Evolutionary conservation across 2,797 vertebrate genomes (phyloP), one percentile per base, ranked within the genome.

Genomic region (Bradypus variegatus): DNA sequence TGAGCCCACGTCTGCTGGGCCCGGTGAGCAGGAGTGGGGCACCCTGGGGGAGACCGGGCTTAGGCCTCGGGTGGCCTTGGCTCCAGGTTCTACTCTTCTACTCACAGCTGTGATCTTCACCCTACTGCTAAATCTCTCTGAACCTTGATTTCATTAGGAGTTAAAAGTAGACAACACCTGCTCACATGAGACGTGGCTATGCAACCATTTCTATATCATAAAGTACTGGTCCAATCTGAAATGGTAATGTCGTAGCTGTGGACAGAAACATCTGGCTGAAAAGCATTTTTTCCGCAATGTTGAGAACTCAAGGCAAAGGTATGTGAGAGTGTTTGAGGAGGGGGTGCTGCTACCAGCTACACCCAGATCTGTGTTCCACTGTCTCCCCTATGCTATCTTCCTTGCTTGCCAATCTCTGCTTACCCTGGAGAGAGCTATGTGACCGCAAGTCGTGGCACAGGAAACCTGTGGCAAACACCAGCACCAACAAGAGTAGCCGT

Each of bases 381-480:
- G 21, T 21, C 21, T 33, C 55, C 75, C 76, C 81, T 31, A 10
- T 2, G 3, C 48, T 11, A 13, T 69, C 48, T 90, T 67, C 60
- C 73, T 55, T 23, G 58, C 73, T 36, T 21, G 73, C 25, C 75
- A 62, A 67, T 25, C 25, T 29, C 62, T 0, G 25, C 97, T 4
- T 60, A 99, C 99, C 98, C 97, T 98, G 93, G 92, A 99, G 98
- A 25, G 99, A 98, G 65, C 98, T 97, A 0, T 98, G 98, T 1
- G 97, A 98, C 92, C 96, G 95, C 95, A 99, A 3, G 31, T 99
- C 99, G 0, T 99, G 98, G 90, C 98, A 96, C 0, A 99, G 88
- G 95, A 99, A 98, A 3, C 98, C 98, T 0, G 97, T 70, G 0
- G 88, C 41, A 0, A 98, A 98, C 80, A 99, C 94, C 2, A 99